Percentiles rank a stretch among this genome's conserved stretches.
Conservation (phyloP, 2,113 vertebrate genomes). For the Rutilus rutilus region DNA sequence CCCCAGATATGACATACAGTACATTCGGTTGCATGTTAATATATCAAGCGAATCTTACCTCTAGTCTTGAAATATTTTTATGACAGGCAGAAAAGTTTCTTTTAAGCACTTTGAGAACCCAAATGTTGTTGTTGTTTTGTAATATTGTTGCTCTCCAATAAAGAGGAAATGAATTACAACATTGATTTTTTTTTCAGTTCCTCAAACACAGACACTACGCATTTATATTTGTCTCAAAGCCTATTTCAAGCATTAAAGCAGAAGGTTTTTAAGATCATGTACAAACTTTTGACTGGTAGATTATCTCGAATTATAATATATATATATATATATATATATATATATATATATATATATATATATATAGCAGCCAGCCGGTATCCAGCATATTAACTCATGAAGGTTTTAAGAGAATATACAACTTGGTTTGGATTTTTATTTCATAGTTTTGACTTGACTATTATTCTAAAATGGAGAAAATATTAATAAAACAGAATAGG, state of each 20-base stretch:
- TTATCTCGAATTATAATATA: too few species aligned
- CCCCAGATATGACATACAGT: background rate
- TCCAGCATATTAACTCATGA: too few species aligned
- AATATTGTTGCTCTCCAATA: constrained; percentile 26
- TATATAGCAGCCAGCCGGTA: too few species aligned
- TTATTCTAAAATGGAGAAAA: background rate
- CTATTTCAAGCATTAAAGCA: too few species aligned
- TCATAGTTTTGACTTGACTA: background rate
- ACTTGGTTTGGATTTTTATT: background rate
- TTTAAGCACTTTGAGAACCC: constrained; percentile 49
- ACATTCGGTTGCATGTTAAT: constrained; percentile 12
- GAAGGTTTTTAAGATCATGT: too few species aligned
- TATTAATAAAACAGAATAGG: background rate
- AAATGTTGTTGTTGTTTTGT: constrained; percentile 24
- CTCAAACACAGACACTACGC: background rate
- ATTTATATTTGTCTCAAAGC: too few species aligned
- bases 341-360: too few species aligned
- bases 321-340: too few species aligned
- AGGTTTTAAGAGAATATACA: too few species aligned
- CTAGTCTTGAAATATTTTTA: background rate
- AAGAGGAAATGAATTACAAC: constrained; percentile 27
- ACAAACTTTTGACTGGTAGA: too few species aligned
- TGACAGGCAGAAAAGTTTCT: constrained; percentile 22
- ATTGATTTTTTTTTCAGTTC: background rate
- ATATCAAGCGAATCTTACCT: background rate